Evolutionary conservation across 2,113 vertebrate genomes (phyloP).

Genomic region (Tragelaphus imberbis): DNA sequence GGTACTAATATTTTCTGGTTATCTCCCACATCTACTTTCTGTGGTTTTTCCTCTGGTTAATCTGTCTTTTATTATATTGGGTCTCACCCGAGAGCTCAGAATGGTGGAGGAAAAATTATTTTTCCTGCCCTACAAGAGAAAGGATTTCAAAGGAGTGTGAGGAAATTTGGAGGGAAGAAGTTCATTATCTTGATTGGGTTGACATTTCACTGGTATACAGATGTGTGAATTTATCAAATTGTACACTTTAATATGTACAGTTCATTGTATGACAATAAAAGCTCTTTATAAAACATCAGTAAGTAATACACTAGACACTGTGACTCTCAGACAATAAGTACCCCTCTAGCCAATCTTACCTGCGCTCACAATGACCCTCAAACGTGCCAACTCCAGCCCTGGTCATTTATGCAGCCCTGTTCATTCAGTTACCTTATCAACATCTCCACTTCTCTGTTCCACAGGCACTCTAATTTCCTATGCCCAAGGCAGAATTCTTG

Average conservation of each 20-base stretch:
- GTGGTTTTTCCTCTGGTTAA: not conserved
- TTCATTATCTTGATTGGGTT: not conserved
- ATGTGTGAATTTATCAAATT: not conserved
- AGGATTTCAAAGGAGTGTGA: not conserved
- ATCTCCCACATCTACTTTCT: not conserved
- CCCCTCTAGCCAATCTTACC: not conserved
- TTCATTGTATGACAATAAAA: not conserved
- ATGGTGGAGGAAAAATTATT: not conserved
- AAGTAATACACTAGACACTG: not conserved
- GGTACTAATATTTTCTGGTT: not conserved
- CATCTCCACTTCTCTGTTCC: not conserved
- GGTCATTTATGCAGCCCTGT: not conserved
- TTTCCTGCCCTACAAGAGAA: not conserved
- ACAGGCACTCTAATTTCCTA: not conserved
- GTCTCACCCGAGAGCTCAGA: not conserved
- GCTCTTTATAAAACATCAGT: not conserved
- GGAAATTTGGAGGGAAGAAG: not conserved
- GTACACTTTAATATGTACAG: not conserved
- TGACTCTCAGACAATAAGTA: not conserved
- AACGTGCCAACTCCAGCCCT: not conserved
- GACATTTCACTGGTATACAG: not conserved
- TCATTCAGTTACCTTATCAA: not conserved
- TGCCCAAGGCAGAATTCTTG: slow-evolving; percentile 8
- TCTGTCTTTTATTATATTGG: not conserved
- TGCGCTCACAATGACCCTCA: not conserved